Evolutionary conservation across 2,113 vertebrate genomes (phyloP), one percentile per base, ranked within the genome.

Genomic region (Ctenomys sociabilis): DNA sequence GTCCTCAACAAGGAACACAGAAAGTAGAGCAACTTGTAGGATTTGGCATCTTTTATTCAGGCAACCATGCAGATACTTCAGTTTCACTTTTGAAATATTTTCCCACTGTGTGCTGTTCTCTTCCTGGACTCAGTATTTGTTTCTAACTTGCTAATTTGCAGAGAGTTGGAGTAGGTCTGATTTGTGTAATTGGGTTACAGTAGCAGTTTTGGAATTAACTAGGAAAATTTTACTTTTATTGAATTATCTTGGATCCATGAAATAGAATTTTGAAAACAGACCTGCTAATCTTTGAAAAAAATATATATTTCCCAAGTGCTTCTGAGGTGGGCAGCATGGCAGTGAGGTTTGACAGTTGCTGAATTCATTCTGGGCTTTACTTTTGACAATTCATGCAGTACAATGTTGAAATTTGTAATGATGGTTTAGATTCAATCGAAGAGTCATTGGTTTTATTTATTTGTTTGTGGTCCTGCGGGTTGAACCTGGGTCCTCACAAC

Each of bases 141-240:
- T 90, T 83, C 54, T 89, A 52, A 81, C 19, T 92, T 88, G 64
- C 54, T 87, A 37, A 61, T 91, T 90, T 88, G 57, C 19, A 59
- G 2, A 63, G 4, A 12, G 66, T 88, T 88, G 81, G 35, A 88
- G 35, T 52, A 35, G 28, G 43, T 88, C 64, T 77, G 14, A 32
- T 49, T 70, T 94, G 32, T 57, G 43, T 77, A 45, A 81, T 80
- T 92, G 90, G 88, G 4, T 94, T 94, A 72, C 68, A 88, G 37
- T 40, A 93, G 19, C 61, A 93, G 22, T 95, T 88, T 89, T 93
- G 17, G 37, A 90, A 72, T 93, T 82, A 80, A 92, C 43, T 90
- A 57, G 35, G 21, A 32, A 75, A 61, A 13, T 81, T 61, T 80
- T 81, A 68, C 30, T 24, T 16, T 82, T 89, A 45, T 0, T 84